Conservation (phyloP, 2,797 vertebrate species). For the Rallus crepitans region DNA sequence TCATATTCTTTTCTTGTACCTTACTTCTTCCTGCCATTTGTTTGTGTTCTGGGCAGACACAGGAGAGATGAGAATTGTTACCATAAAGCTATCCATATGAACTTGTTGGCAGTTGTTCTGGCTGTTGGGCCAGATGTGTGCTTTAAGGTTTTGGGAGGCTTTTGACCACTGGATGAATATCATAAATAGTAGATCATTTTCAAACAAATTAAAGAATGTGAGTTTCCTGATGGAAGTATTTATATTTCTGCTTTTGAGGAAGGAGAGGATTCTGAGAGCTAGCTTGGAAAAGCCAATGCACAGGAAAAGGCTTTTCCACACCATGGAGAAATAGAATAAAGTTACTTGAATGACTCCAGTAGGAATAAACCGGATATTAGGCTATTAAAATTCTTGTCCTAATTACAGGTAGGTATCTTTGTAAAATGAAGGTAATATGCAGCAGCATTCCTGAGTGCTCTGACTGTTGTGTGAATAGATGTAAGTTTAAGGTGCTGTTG, state of each 20-base stretch:
- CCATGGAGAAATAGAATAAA: background rate
- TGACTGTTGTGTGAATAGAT: background rate
- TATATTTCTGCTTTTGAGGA: background rate
- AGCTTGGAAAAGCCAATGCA: background rate
- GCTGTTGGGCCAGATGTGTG: background rate
- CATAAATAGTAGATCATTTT: background rate
- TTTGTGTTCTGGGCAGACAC: background rate
- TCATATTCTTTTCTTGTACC: background rate
- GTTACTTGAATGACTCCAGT: background rate
- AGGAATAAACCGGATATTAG: background rate
- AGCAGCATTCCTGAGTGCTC: background rate
- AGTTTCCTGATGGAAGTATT: background rate
- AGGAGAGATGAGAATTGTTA: background rate
- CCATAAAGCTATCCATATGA: background rate
- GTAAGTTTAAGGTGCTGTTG: background rate
- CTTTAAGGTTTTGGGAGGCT: slow-evolving; percentile 12
- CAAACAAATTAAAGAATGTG: background rate
- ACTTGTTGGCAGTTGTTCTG: background rate
- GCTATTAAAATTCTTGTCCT: background rate
- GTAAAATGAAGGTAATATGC: background rate
- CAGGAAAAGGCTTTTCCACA: background rate
- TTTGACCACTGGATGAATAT: slow-evolving; percentile 3
- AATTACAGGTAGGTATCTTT: background rate
- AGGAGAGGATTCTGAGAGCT: background rate
- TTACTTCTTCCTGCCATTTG: background rate